Evolutionary conservation across 2,888 invertebrate genomes (phyloP).

Genomic region (Lithophane ornitopus): DNA sequence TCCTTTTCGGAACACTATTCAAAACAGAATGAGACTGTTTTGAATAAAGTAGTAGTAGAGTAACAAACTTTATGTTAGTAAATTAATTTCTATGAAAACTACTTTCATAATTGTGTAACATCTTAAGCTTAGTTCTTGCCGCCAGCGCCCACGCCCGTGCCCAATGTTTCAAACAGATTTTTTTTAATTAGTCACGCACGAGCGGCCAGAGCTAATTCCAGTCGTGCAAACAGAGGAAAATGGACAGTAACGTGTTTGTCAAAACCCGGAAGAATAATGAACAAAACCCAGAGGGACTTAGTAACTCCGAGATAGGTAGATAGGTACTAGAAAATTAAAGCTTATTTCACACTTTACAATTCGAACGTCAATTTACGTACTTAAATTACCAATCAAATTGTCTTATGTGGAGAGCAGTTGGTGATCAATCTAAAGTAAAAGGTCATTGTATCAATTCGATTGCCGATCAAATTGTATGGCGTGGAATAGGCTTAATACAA

Average conservation of each 20-base stretch:
- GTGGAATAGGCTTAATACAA: background rate
- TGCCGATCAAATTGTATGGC: background rate
- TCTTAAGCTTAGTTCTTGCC: constrained; percentile 1
- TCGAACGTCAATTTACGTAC: background rate
- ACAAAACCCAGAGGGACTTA: constrained; percentile 15
- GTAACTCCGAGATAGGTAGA: background rate
- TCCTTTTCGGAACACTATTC: background rate
- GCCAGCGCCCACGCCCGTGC: background rate
- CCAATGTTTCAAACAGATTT: constrained; percentile 25
- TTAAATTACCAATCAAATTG: background rate
- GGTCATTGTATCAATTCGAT: background rate
- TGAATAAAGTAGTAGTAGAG: background rate
- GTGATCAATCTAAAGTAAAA: background rate
- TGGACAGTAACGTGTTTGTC: constrained; percentile 26
- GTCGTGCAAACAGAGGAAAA: constrained; percentile 30
- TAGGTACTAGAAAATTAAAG: background rate
- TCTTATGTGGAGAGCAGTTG: background rate
- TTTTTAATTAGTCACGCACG: constrained; percentile 44
- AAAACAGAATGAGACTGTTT: background rate
- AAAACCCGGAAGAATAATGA: constrained; percentile 23
- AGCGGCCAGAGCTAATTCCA: constrained; percentile 22
- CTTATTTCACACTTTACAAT: background rate
- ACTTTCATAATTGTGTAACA: background rate
- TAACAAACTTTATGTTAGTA: background rate
- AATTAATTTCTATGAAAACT: background rate